phyloP scores from a whole-genome alignment of 2,888 invertebrate species.

The Polydrusus tereticollis region DNA sequence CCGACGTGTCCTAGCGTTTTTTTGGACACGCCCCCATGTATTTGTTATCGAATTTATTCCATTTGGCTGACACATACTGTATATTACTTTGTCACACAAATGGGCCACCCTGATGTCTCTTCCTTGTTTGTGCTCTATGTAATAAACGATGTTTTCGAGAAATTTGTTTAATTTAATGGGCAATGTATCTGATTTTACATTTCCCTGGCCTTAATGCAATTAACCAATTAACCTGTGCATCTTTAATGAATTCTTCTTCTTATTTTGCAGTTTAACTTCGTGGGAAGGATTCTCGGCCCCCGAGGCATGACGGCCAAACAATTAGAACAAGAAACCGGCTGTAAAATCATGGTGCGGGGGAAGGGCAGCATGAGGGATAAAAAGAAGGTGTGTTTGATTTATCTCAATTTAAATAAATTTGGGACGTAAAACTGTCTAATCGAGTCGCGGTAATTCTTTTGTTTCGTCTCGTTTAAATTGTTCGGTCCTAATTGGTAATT shows the following conservation, averaged over 20 bases:
- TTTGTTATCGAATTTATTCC: too few species aligned
- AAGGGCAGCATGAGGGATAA: constrained; percentile 99
- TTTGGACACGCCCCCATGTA: too few species aligned
- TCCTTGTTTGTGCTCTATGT: too few species aligned
- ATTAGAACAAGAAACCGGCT: constrained; percentile 99
- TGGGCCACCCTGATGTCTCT: too few species aligned
- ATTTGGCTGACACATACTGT: too few species aligned
- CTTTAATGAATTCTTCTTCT: constrained; percentile 13
- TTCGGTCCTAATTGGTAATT: constrained; percentile 23
- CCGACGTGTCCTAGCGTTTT: too few species aligned
- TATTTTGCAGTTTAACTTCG: constrained; percentile 97
- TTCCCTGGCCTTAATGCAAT: not conserved
- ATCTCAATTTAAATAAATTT: constrained; percentile 22
- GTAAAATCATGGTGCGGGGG: constrained; percentile 99
- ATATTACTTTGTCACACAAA: too few species aligned
- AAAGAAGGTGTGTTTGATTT: constrained; percentile 86
- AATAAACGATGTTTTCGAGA: too few species aligned
- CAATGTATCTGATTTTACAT: not conserved
- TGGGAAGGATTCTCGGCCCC: constrained; percentile 98
- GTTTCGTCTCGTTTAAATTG: constrained; percentile 20
- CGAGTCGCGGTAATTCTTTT: constrained; percentile 21
- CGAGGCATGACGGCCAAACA: constrained; percentile 99
- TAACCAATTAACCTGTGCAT: constrained; percentile 2
- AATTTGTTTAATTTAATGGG: too few species aligned
- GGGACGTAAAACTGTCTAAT: constrained; percentile 19